phyloP scores from a whole-genome alignment of 2,797 vertebrate species.

The Sebastes goodei region DNA sequence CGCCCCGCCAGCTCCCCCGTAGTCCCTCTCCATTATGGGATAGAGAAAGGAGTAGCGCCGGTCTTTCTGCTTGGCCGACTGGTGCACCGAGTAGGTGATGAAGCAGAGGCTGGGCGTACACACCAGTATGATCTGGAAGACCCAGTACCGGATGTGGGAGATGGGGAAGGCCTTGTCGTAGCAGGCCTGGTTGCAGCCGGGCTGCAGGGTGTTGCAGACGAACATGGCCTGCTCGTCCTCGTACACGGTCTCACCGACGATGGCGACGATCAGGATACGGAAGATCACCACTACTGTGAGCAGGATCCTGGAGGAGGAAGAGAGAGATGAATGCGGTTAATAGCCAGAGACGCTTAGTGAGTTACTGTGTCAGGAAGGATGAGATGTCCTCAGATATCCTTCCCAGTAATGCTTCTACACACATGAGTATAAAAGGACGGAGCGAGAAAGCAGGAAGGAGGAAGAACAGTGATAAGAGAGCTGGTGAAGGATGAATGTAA shows the following conservation, averaged over 20 bases:
- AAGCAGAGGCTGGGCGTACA: constrained; percentile 91
- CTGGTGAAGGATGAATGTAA: neutral
- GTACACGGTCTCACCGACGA: constrained; percentile 91
- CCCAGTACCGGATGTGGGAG: constrained; percentile 93
- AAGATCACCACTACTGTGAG: constrained; percentile 94
- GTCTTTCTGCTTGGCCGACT: constrained; percentile 88
- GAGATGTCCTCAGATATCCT: constrained; percentile 40
- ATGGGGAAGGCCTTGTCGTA: constrained; percentile 94
- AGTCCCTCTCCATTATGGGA: constrained; percentile 85
- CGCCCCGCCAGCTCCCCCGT: constrained; percentile 63
- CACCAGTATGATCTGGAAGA: constrained; percentile 90
- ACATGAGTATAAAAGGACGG: neutral
- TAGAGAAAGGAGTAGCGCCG: constrained; percentile 87
- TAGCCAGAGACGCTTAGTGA: neutral
- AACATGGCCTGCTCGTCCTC: constrained; percentile 95
- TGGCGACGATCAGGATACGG: constrained; percentile 92
- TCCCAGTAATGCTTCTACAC: neutral
- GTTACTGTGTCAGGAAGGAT: neutral
- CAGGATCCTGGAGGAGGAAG: constrained; percentile 83
- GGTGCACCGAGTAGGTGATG: constrained; percentile 90
- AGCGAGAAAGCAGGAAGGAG: neutral
- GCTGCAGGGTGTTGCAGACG: constrained; percentile 93
- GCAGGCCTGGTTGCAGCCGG: constrained; percentile 93
- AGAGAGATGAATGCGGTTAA: constrained; percentile 30
- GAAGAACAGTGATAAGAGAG: neutral